A percentile compares a stretch with the other conserved stretches of the same genome.
Conservation (phyloP, 2,797 vertebrate genomes). For the Sciurus vulgaris region DNA sequence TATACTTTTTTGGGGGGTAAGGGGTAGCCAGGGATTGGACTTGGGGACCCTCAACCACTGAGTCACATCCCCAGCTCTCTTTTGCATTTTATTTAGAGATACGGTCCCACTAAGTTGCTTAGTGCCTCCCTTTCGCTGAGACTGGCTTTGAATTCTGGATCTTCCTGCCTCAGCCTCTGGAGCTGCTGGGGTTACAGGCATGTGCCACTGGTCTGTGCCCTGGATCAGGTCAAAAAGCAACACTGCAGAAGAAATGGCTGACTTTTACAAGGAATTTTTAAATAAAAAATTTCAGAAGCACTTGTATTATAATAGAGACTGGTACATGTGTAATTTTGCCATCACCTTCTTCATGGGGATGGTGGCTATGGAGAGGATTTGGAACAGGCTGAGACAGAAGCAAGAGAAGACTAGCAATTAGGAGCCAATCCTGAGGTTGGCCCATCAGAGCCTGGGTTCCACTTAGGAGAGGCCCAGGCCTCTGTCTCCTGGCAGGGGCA, state of each 20-base stretch:
- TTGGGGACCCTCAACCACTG: no score
- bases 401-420: slow-evolving; percentile 66
- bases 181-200: no score
- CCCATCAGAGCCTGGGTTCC: neutral
- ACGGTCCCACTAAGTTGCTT: no score
- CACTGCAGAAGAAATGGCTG: slow-evolving; percentile 96
- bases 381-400: slow-evolving; percentile 88
- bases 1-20: neutral
- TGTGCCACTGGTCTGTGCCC: no score
- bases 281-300: slow-evolving; percentile 94
- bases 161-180: no score
- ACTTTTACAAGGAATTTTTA: slow-evolving; percentile 97
- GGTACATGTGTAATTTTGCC: slow-evolving; percentile 96
- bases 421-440: neutral
- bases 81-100: no score
- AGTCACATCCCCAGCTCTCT: no score
- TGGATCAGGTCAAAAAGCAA: slow-evolving; percentile 90
- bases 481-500: accelerated
- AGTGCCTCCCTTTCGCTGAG: no score
- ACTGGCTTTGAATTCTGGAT: no score
- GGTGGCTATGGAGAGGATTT: slow-evolving; percentile 89
- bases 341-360: slow-evolving; percentile 96
- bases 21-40: no score
- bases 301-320: slow-evolving; percentile 95
- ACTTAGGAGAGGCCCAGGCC: accelerated